Percentiles rank a stretch among this genome's conserved stretches.
Evolutionary conservation across 2,113 vertebrate genomes (phyloP).

Genomic region (Patagioenas fasciata): DNA sequence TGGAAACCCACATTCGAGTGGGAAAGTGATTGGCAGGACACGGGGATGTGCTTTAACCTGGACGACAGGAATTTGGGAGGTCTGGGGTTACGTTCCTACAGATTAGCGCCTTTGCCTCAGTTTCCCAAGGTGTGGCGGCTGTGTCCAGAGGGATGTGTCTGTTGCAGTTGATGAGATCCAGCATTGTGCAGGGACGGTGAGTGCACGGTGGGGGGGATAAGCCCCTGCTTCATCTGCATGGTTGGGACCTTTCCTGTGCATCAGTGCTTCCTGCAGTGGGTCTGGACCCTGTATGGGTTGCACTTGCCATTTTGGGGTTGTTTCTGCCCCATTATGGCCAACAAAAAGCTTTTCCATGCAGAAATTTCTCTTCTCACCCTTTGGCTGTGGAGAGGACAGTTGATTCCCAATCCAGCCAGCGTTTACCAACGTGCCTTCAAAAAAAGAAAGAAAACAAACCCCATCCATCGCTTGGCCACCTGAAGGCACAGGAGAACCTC

Average conservation of each 20-base stretch:
- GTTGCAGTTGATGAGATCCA: accelerated
- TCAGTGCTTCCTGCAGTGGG: accelerated
- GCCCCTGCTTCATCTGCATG: background rate
- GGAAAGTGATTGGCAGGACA: background rate
- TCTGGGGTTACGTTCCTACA: background rate
- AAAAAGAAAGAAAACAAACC: background rate
- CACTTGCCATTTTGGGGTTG: background rate
- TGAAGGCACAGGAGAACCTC: background rate
- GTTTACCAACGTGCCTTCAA: background rate
- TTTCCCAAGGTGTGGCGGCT: background rate
- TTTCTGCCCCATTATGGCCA: accelerated
- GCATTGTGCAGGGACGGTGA: background rate
- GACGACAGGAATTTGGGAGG: background rate
- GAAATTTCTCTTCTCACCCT: background rate
- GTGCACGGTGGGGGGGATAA: background rate
- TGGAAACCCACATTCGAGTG: background rate
- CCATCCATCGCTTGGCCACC: background rate
- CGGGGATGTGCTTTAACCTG: accelerated
- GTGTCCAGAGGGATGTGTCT: accelerated
- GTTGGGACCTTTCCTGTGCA: accelerated
- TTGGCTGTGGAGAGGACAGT: background rate
- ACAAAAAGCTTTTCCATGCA: accelerated
- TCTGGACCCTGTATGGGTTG: accelerated
- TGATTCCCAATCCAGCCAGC: background rate
- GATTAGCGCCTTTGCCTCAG: background rate